phyloP scores from a whole-genome alignment of 2,888 invertebrate genomes.

The Steromphala cineraria region DNA sequence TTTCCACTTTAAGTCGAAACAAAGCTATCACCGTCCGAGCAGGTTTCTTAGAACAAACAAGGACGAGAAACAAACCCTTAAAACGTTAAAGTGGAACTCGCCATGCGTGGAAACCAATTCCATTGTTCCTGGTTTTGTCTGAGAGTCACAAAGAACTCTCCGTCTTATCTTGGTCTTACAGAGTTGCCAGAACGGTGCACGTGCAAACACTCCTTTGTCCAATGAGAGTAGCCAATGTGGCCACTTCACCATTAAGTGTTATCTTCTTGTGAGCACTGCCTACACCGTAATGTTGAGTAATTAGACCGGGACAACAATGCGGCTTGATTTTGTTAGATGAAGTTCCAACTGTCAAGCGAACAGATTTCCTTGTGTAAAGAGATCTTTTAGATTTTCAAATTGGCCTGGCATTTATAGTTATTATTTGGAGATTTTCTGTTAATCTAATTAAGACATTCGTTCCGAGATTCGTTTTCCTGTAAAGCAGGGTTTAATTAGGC shows the following conservation, averaged over 20 bases:
- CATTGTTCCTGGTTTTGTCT: too few species aligned
- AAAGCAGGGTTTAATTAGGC: neutral
- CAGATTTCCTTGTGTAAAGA: constrained; percentile 8
- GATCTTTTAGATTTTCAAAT: neutral
- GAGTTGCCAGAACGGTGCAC: neutral
- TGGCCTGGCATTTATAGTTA: neutral
- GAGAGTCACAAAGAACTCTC: too few species aligned
- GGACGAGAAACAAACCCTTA: too few species aligned
- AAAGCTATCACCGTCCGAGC: too few species aligned
- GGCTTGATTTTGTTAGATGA: neutral
- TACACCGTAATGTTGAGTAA: neutral
- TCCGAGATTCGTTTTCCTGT: neutral
- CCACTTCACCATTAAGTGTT: neutral
- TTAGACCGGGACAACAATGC: neutral
- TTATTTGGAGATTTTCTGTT: neutral
- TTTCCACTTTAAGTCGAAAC: too few species aligned
- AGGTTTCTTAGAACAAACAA: too few species aligned
- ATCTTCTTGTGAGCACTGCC: neutral
- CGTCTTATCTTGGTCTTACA: neutral
- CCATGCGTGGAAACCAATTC: too few species aligned
- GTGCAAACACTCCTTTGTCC: constrained; percentile 10
- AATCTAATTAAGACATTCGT: neutral
- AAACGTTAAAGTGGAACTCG: too few species aligned
- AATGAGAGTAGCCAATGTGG: neutral
- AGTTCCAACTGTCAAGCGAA: neutral